Evolutionary conservation across 1,140 invertebrate genomes (phyloP).

Genomic region (Cyphomyrmex costatus): DNA sequence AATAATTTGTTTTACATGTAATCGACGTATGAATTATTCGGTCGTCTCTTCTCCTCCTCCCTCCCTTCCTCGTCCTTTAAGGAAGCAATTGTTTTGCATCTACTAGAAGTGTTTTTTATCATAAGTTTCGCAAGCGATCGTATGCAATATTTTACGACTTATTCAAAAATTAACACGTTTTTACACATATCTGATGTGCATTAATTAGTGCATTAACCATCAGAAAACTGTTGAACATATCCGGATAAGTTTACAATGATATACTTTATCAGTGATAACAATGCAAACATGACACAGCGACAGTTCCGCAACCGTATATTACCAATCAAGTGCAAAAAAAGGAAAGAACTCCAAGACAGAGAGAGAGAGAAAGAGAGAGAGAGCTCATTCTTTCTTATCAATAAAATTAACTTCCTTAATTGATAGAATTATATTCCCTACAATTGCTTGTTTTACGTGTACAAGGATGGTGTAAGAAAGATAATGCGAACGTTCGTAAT

Average conservation of each 20-base stretch:
- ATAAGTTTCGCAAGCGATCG: background rate
- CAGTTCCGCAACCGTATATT: background rate
- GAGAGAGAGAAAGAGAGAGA: background rate
- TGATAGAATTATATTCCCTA: background rate
- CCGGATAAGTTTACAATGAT: background rate
- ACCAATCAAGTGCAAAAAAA: background rate
- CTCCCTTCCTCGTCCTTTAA: background rate
- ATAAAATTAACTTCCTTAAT: slow-evolving; percentile 7
- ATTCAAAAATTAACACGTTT: background rate
- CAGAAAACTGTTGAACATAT: slow-evolving; percentile 7
- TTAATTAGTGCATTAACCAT: background rate
- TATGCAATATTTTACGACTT: background rate
- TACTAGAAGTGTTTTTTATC: background rate
- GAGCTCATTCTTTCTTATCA: background rate
- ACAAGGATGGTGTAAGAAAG: background rate
- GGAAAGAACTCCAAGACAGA: background rate
- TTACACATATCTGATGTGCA: background rate
- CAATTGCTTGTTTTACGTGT: background rate
- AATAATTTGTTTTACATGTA: background rate
- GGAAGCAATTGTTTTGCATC: slow-evolving; percentile 12
- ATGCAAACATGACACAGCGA: background rate
- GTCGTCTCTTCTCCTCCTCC: no score
- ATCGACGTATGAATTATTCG: slow-evolving; percentile 12
- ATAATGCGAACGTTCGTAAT: background rate
- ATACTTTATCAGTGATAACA: background rate